phyloP scores from a whole-genome alignment of 1,140 invertebrate species.

The Latrodectus geometricus region DNA sequence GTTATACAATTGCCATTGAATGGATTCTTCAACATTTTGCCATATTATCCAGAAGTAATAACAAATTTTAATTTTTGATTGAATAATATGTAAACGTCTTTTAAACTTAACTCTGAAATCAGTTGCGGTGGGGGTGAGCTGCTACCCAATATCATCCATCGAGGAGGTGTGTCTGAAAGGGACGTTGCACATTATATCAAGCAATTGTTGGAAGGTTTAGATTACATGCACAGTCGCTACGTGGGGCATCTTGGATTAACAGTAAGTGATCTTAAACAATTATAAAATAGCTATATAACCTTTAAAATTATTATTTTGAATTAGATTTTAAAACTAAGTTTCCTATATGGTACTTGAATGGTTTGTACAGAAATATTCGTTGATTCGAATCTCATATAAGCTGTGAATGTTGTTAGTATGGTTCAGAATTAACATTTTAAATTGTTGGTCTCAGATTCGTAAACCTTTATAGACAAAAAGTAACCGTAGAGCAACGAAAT shows the following conservation, averaged over 20 bases:
- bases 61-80: neutral
- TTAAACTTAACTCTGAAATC: conserved; percentile 49
- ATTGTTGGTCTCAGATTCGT: no score
- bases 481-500: no score
- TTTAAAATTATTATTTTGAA: no score
- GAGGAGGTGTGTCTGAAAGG: conserved; percentile 84
- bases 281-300: no score
- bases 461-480: no score
- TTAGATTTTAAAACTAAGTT: no score
- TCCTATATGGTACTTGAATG: no score
- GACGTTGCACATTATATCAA: conserved; percentile 89
- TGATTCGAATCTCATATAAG: no score
- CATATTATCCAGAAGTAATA: neutral
- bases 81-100: neutral
- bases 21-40: neutral
- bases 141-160: conserved; percentile 80
- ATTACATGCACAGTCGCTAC: conserved; percentile 89
- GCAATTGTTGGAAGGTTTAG: conserved; percentile 80
- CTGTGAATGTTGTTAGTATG: no score
- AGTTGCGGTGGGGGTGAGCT: conserved; percentile 86
- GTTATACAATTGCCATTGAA: neutral
- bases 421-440: no score
- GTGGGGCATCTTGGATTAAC: conserved; percentile 94
- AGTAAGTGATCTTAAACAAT: conserved; percentile 71
- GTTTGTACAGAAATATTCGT: no score